Evolutionary conservation across 2,113 vertebrate species (phyloP), one percentile per base, ranked within the genome.

Genomic region (Melospiza melodia): DNA sequence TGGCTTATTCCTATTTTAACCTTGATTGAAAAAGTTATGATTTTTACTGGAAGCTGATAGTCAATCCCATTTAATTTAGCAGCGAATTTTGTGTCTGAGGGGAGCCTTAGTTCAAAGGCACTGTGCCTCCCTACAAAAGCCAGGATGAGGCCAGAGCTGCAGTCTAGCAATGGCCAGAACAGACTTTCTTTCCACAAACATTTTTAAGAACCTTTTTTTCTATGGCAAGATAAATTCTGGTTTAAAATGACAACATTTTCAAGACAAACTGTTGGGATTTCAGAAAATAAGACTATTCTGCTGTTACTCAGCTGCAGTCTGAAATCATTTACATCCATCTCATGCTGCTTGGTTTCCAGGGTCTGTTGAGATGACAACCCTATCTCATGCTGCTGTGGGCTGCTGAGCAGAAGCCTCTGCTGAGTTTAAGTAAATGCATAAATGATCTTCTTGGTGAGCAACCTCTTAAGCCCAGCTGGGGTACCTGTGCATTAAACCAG

Each of bases 371-470:
- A 86, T 93, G 93, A 87, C 91, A 97, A 59, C 75, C 78, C 75
- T 27, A 33, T 57, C 5, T 17, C 63, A 23, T 11, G 1, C 77
- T 89, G 93, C 93, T 96, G 78, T 84, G 92, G 90, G 65, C 86
- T 71, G 74, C 83, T 91, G 91, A 93, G 87, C 77, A 89, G 65
- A 87, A 88, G 44, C 68, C 93, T 89, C 74, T 8, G 2, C 84
- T 77, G 89, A 52, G 46, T 84, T 95, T 81, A 92, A 80, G 87
- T 91, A 91, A 97, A 95, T 72, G 87, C 28, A 83, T 48, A 93
- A 94, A 89, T 78, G 82, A 95, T 83, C 66, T 95, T 94, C 92
- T 59, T 83, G 88, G 73, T 88, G 88, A 93, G 66, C 75, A 87
- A 62, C 31, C 73, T 92, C 84, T 86, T 92, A 78, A 89, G 46